phyloP scores from a whole-genome alignment of 2,888 invertebrate genomes.

The Gerris lacustris region DNA sequence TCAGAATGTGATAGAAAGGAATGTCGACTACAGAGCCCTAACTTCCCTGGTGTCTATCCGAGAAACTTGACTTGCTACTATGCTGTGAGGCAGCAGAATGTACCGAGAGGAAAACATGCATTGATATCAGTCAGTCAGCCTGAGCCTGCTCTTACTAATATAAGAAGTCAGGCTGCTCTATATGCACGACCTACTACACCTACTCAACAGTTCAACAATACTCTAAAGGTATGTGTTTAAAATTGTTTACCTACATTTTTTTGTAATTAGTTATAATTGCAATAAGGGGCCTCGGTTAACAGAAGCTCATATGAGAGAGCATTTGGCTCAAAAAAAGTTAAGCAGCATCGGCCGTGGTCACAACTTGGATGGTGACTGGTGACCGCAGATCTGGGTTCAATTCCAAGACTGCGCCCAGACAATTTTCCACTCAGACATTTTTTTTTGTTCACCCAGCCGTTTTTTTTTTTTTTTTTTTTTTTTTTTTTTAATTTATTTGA shows the following conservation, averaged over 20 bases:
- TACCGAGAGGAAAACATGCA: constrained; percentile 76
- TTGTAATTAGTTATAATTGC: background rate
- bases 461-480: no score
- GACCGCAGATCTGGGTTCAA: no score
- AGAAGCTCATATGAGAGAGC: no score
- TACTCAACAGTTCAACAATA: constrained; percentile 42
- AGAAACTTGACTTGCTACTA: constrained; percentile 89
- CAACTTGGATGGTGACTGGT: no score
- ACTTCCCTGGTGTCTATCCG: constrained; percentile 86
- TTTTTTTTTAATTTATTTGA: no score
- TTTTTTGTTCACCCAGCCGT: no score
- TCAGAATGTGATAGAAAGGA: constrained; percentile 82
- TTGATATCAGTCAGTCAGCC: constrained; percentile 73
- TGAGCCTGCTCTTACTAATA: constrained; percentile 72
- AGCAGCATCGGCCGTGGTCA: no score
- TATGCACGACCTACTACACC: constrained; percentile 45
- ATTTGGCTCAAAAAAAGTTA: no score
- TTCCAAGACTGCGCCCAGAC: no score
- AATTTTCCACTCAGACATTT: no score
- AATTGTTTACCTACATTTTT: background rate
- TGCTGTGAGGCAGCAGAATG: constrained; percentile 70
- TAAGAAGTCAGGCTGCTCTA: constrained; percentile 61
- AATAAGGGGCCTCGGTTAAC: no score
- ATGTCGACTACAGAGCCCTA: constrained; percentile 81
- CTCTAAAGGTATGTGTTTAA: constrained; percentile 36